Conservation (phyloP, 2,113 vertebrate species). For the Orycteropus afer region DNA sequence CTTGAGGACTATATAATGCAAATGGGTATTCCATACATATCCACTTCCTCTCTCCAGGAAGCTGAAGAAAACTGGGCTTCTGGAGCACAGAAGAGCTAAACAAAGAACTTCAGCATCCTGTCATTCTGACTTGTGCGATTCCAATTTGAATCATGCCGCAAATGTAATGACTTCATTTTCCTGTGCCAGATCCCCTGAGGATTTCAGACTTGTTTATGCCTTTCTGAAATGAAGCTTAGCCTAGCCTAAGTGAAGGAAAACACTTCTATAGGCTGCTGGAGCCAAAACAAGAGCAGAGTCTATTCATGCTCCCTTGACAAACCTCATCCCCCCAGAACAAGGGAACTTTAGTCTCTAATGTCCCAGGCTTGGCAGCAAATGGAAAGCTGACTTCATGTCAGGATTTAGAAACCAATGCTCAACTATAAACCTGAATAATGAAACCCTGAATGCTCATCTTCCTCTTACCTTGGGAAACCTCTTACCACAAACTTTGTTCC, state of each 20-base stretch:
- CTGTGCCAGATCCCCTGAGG: constrained; percentile 74
- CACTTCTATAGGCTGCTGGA: constrained; percentile 25
- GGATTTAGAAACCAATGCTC: background rate
- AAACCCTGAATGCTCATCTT: background rate
- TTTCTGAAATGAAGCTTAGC: constrained; percentile 53
- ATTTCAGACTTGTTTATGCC: constrained; percentile 59
- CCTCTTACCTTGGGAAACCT: no score
- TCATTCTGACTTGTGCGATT: constrained; percentile 46
- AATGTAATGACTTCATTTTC: constrained; percentile 77
- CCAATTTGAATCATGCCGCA: constrained; percentile 45
- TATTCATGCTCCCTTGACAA: constrained; percentile 34
- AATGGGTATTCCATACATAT: constrained; percentile 69
- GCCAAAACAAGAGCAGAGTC: constrained; percentile 12
- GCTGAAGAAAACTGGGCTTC: constrained; percentile 6
- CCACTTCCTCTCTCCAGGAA: constrained; percentile 68
- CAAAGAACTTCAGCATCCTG: constrained; percentile 73
- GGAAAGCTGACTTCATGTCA: background rate
- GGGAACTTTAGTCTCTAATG: background rate
- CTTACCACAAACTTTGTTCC: background rate
- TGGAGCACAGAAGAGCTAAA: constrained; percentile 30
- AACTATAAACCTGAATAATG: background rate
- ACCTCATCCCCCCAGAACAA: constrained; percentile 39
- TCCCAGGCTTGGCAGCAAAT: background rate
- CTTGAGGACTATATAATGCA: constrained; percentile 28
- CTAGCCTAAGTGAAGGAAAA: background rate